Conservation (phyloP, 2,113 vertebrate species). For the Apteryx owenii region DNA sequence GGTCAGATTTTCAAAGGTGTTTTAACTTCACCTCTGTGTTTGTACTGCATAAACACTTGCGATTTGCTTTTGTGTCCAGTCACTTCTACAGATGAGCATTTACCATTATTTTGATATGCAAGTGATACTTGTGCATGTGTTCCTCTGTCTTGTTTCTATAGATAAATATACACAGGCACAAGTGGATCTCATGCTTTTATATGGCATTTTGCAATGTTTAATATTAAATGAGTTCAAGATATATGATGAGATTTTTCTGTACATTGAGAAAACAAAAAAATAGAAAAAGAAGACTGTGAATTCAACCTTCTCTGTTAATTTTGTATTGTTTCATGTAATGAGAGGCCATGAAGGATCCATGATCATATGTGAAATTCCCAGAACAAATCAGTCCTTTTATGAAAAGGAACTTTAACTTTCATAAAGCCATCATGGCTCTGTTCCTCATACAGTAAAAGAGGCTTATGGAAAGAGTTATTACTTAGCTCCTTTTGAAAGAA, state of each 20-base stretch:
- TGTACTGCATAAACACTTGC: slow-evolving; percentile 52
- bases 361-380: not conserved
- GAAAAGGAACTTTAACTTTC: not conserved
- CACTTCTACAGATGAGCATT: slow-evolving; percentile 29
- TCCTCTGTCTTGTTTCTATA: slow-evolving; percentile 6
- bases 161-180: slow-evolving; percentile 1
- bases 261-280: not conserved
- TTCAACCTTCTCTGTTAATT: not conserved
- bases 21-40: slow-evolving; percentile 57
- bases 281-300: not conserved
- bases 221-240: not conserved
- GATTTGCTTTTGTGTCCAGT: slow-evolving; percentile 45
- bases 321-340: not conserved
- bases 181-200: slow-evolving; percentile 27
- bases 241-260: not conserved
- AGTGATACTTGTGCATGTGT: not conserved
- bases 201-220: not conserved
- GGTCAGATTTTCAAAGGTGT: slow-evolving; percentile 65
- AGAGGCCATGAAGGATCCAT: not conserved
- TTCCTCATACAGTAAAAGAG: not conserved
- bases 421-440: not conserved
- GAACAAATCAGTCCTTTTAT: not conserved
- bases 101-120: slow-evolving; percentile 32
- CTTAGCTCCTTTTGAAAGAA: not conserved
- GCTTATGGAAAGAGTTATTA: not conserved